Evolutionary conservation across 2,113 vertebrate genomes (phyloP), one percentile per base, ranked within the genome.

Genomic region (Rissa tridactyla): DNA sequence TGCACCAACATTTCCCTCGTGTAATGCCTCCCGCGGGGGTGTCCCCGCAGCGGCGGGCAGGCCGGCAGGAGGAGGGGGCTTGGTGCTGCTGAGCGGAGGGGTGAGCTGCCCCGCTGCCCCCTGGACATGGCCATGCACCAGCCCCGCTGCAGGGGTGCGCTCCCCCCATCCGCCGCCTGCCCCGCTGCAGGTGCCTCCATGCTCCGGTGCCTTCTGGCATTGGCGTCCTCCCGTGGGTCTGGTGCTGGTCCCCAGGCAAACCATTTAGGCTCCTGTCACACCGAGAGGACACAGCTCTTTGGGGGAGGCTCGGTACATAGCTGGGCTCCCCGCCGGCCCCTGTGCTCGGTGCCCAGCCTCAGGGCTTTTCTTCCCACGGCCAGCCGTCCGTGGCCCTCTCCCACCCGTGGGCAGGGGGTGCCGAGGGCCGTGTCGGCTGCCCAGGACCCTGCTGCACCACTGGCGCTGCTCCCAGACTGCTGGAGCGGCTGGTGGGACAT

Each of bases 121-220:
- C 61, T 0, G 0, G n/a, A 12, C 66, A 58, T 0, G 1, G 44
- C 55, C 62, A 27, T 0, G 0, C 2, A 2, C 22, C 25, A 38
- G 29, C 14, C 40, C 13, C 32, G 9, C 64, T 19, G 44, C 54
- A 11, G 1, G 2, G 23, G 6, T 42, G 40, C 4, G 1, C 26
- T 25, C n/a, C 62, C 7, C 3, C 36, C 61, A 17, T 42, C n/a
- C 6, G 2, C 46, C 2, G 1, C 58, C n/a, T 0, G 5, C 58
- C 15, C 12, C 7, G 5, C 51, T 18, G 26, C 42, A 32, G 57
- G 21, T 51, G 32, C 34, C 55, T 26, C 64, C 64, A 21, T 20
- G 26, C n/a, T 7, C 1, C 0, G 11, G 18, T n/a, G 57, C 22
- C 13, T 86, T 62, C 71, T 54, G 62, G 15, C 2, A 5, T 5